Evolutionary conservation across 92 coral and sea anemone species (phyloP).

Genomic region (Scolanthus callimorphus): DNA sequence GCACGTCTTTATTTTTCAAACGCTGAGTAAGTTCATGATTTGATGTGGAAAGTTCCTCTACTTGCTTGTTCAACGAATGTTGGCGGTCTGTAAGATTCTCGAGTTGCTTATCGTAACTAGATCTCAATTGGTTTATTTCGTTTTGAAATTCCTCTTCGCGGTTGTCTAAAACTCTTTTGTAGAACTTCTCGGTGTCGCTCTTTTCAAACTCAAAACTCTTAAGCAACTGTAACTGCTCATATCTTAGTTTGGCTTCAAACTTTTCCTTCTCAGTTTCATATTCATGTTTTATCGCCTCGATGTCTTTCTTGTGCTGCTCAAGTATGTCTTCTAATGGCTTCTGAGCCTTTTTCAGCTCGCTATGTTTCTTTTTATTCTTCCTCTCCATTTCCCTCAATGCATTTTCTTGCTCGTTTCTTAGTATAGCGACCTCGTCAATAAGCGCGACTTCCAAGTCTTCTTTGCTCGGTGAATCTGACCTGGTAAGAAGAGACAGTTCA

Average conservation of each 20-base stretch:
- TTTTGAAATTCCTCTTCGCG: slow-evolving; percentile 57
- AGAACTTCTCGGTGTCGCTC: slow-evolving; percentile 64
- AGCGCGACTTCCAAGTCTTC: slow-evolving; percentile 71
- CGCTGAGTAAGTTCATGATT: too few relatives aligned
- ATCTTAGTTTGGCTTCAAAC: slow-evolving; percentile 69
- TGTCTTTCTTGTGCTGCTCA: slow-evolving; percentile 47
- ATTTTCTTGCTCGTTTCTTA: slow-evolving; percentile 51
- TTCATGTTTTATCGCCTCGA: slow-evolving; percentile 39
- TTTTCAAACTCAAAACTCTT: slow-evolving; percentile 87
- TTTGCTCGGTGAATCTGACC: slow-evolving; percentile 47
- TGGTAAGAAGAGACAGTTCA: slow-evolving; percentile 64
- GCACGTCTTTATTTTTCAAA: too few relatives aligned
- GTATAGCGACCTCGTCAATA: slow-evolving; percentile 64
- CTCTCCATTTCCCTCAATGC: slow-evolving; percentile 42
- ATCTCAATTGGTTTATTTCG: slow-evolving; percentile 35
- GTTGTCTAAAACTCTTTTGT: slow-evolving; percentile 40
- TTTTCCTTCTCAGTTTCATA: slow-evolving; percentile 61
- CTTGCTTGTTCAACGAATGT: slow-evolving; percentile 32
- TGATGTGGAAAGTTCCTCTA: slow-evolving; percentile 25
- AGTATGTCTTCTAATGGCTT: slow-evolving; percentile 42
- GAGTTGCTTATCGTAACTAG: slow-evolving; percentile 30
- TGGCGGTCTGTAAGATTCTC: slow-evolving; percentile 34
- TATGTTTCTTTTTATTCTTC: slow-evolving; percentile 36
- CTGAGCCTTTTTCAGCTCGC: slow-evolving; percentile 43
- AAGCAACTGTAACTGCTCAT: slow-evolving; percentile 69